These are phyloP conservation scores for Remorina albescens DNA, from an alignment of 2,797 vertebrate species.

Conservation along the genomic window DNA sequence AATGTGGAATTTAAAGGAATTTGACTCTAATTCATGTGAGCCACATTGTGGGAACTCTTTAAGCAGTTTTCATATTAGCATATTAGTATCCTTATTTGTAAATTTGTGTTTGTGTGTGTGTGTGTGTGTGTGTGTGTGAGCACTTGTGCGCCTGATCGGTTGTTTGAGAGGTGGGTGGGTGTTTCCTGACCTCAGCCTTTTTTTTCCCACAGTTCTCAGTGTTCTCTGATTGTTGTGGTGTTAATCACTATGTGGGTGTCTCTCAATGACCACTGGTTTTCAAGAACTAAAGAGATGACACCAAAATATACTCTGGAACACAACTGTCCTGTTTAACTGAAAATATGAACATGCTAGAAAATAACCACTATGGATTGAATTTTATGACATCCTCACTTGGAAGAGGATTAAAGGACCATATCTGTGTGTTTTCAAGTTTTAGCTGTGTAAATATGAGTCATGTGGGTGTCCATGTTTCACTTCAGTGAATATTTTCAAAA, in stretches of 20 bases:
- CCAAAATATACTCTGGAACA: not conserved
- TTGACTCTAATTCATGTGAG: slow-evolving; percentile 31
- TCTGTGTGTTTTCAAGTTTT: not conserved
- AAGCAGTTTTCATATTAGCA: not conserved
- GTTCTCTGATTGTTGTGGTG: slow-evolving; percentile 19
- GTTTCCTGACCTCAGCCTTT: slow-evolving; percentile 39
- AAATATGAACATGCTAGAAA: not conserved
- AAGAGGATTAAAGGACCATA: not conserved
- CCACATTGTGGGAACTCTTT: slow-evolving; percentile 56
- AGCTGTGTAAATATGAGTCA: not conserved
- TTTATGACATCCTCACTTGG: not conserved
- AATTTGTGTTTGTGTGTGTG: slow-evolving; percentile 2
- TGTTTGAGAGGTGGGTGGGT: not conserved
- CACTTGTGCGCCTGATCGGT: not conserved
- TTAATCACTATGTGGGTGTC: not conserved
- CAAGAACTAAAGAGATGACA: slow-evolving; percentile 27
- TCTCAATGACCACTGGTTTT: slow-evolving; percentile 1
- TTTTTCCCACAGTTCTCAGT: slow-evolving; percentile 56
- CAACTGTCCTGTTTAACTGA: not conserved
- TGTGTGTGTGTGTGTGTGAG: slow-evolving; percentile 10
- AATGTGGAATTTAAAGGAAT: not conserved
- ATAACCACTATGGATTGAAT: no score
- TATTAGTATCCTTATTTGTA: slow-evolving; percentile 11
- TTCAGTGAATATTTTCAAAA: not conserved
- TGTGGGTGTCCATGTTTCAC: not conserved